A percentile compares a stretch with the other conserved stretches of the same genome.
phyloP scores from a whole-genome alignment of 2,797 vertebrate species.

The Bovichtus diacanthus region DNA sequence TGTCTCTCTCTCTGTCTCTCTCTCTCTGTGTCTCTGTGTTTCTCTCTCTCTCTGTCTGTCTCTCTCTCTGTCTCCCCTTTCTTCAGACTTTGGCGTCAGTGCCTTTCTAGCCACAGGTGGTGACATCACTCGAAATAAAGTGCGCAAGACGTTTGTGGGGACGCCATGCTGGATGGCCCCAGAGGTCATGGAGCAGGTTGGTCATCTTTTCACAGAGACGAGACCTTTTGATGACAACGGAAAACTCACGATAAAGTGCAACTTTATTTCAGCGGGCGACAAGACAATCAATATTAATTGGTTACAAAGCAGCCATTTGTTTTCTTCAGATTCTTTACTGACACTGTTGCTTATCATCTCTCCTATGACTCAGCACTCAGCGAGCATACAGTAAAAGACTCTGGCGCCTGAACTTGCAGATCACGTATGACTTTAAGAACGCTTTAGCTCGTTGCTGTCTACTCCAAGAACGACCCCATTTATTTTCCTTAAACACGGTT shows the following conservation, averaged over 20 bases:
- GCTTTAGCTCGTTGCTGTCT: not conserved
- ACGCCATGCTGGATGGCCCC: slow-evolving; percentile 99
- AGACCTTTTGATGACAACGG: not conserved
- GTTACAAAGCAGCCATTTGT: not conserved
- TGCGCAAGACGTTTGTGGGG: slow-evolving; percentile 97
- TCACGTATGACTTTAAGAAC: not conserved
- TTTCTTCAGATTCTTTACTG: not conserved
- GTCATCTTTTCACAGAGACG: not conserved
- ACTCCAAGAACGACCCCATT: not conserved
- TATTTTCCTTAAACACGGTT: not conserved
- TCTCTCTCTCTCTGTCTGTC: too few species aligned
- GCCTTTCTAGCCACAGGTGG: slow-evolving; percentile 97
- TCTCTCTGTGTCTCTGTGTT: too few species aligned
- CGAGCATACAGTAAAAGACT: not conserved
- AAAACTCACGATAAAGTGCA: not conserved
- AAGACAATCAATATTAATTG: not conserved
- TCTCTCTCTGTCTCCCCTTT: too few species aligned
- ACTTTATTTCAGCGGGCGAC: not conserved
- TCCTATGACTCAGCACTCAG: not conserved
- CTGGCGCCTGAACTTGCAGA: not conserved
- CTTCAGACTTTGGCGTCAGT: slow-evolving; percentile 94
- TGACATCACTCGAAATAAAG: slow-evolving; percentile 98
- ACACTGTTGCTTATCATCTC: not conserved
- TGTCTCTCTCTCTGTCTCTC: too few species aligned
- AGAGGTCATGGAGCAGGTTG: slow-evolving; percentile 98